phyloP scores from a whole-genome alignment of 64 coral and sea anemone species.

The Montipora efflorescens region DNA sequence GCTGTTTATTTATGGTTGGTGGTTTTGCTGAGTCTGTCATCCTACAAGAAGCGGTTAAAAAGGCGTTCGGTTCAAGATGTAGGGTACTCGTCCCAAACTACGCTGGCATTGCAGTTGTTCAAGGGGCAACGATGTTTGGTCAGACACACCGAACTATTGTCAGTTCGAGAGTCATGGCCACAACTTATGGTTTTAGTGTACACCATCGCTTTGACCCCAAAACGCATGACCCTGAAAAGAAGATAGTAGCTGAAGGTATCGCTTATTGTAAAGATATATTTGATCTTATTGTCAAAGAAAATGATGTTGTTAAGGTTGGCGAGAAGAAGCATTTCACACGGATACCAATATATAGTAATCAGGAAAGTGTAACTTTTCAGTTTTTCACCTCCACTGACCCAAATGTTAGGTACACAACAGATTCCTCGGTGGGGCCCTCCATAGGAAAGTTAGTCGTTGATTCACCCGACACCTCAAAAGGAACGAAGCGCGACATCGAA shows the following conservation, averaged over 20 bases:
- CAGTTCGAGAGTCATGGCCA: too few species aligned
- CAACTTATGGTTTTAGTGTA: too few species aligned
- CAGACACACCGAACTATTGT: too few species aligned
- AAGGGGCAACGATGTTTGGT: constrained; percentile 38
- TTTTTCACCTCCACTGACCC: neutral
- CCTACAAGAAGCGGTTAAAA: neutral
- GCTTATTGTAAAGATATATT: too few species aligned
- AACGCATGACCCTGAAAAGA: too few species aligned
- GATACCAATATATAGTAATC: neutral
- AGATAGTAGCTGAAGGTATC: too few species aligned
- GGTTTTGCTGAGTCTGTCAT: constrained; percentile 37
- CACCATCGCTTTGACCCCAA: too few species aligned
- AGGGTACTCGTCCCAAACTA: constrained; percentile 12
- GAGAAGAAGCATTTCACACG: neutral
- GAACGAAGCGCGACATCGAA: neutral
- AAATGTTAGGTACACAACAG: neutral
- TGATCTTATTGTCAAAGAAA: neutral
- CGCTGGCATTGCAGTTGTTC: constrained; percentile 9
- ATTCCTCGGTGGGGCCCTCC: neutral
- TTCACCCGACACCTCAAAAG: neutral
- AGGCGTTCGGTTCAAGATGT: neutral
- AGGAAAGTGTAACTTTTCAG: neutral
- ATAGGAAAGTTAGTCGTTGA: neutral
- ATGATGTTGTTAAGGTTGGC: neutral
- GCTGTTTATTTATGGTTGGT: constrained; percentile 39